phyloP scores from a whole-genome alignment of 2,797 vertebrate genomes.

The Chiroxiphia lanceolata region DNA sequence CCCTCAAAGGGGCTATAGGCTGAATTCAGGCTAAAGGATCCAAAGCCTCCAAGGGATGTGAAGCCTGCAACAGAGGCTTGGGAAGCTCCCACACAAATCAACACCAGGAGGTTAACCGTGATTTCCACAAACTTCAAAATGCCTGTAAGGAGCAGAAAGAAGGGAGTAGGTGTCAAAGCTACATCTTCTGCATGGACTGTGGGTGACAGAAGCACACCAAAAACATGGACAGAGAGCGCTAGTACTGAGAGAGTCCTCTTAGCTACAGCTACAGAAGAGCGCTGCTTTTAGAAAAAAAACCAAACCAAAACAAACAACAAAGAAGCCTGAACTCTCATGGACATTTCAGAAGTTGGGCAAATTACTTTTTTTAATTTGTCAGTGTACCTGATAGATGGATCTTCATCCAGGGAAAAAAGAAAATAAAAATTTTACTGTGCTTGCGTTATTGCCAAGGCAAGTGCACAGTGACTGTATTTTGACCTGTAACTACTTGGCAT shows the following conservation, averaged over 20 bases:
- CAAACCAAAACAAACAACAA: background rate
- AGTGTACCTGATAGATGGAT: conserved; percentile 34
- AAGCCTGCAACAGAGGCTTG: conserved; percentile 82
- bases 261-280: background rate
- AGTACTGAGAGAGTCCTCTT: background rate
- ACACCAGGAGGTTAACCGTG: conserved; percentile 81
- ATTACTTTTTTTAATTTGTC: conserved; percentile 44
- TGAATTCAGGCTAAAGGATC: conserved; percentile 77
- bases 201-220: background rate
- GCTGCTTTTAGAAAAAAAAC: background rate
- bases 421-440: conserved; percentile 49
- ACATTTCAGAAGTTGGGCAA: background rate
- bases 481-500: conserved; percentile 31
- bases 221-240: background rate
- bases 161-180: background rate
- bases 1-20: conserved; percentile 84
- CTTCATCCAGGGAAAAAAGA: background rate
- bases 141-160: conserved; percentile 68
- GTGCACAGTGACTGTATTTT: background rate
- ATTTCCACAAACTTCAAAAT: conserved; percentile 84
- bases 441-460: conserved; percentile 37
- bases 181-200: background rate
- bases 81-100: conserved; percentile 84
- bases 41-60: conserved; percentile 72
- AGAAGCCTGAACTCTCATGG: accelerated